phyloP scores from a whole-genome alignment of 1,140 invertebrate species.

The Zaprionus ornatus region DNA sequence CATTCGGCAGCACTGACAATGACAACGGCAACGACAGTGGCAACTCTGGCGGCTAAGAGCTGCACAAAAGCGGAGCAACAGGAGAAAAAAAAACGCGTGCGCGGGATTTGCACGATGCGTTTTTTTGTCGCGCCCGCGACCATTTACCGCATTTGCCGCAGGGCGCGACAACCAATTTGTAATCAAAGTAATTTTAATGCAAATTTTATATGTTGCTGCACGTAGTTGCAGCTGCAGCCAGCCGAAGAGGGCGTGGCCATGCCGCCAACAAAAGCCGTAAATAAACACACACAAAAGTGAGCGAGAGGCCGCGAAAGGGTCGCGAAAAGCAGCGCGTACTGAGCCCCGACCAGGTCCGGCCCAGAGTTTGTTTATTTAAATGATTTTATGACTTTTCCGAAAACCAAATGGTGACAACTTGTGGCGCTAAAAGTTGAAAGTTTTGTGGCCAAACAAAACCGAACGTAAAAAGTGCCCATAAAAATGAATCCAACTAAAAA shows the following conservation, averaged over 20 bases:
- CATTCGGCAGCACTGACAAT: not conserved
- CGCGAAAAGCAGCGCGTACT: slow-evolving; percentile 19
- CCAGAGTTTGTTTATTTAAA: slow-evolving; percentile 68
- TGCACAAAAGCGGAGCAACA: not conserved
- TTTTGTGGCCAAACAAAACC: slow-evolving; percentile 68
- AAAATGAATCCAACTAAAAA: slow-evolving; percentile 35
- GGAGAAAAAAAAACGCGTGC: slow-evolving; percentile 9
- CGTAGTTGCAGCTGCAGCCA: slow-evolving; percentile 47
- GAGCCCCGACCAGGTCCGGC: not conserved
- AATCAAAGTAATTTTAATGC: slow-evolving; percentile 82
- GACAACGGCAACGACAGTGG: not conserved
- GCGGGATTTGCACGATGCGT: slow-evolving; percentile 46
- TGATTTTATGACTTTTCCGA: slow-evolving; percentile 74
- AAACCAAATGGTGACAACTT: slow-evolving; percentile 76
- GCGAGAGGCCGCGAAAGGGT: slow-evolving; percentile 10
- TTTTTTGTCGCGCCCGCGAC: slow-evolving; percentile 30
- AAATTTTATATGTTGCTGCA: slow-evolving; percentile 77
- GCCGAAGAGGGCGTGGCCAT: slow-evolving; percentile 36
- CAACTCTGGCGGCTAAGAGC: not conserved
- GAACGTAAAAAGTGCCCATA: slow-evolving; percentile 43
- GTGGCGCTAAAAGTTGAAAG: slow-evolving; percentile 74
- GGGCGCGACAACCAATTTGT: slow-evolving; percentile 67
- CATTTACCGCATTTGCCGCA: slow-evolving; percentile 7
- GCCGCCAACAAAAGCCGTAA: slow-evolving; percentile 60
- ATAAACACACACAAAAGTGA: slow-evolving; percentile 48